Base-by-base conservation (phyloP, 1,140 invertebrate species). In the Spodoptera frugiperda region DNA sequence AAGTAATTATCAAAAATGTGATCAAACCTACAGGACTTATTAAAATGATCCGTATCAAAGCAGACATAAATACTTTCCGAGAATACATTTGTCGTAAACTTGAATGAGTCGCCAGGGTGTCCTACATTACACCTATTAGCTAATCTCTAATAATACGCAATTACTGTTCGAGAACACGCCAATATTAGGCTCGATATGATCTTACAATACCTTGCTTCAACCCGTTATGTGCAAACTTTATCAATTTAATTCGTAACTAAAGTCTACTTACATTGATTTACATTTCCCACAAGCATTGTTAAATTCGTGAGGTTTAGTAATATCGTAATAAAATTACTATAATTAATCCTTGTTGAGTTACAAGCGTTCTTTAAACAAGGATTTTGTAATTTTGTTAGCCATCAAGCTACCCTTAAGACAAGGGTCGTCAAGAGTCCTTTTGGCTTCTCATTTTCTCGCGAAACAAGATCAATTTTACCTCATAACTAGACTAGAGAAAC, bases 171-270 rank as follows among this genome's bases (percentile, higher is more conserved):
- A 33, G 33, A 63, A 63, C 59, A 63, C 33, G 59, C 17, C 44
- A 19, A 44, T 63, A 63, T 19, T 39, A 39, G 15, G 15, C 33
- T 17, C 59, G 33, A 63, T 44, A 63, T 63, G 59, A 63, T 63
- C 33, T 44, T 12, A 63, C 33, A 63, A 63, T 63, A 63, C 59
- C 59, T 19, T 63, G 17, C n/a, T 63, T 39, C 59, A 33, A 17
- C 14, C 55, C 59, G 4, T 63, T 63, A 63, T 63, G 33, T 19
- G 10, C 59, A 44, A 63, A 63, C 33, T 63, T 63, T 63, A 63
- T 63, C 59, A 63, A 63, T 63, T 63, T 53, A 44, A 63, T 39
- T 63, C 59, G 30, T 5, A 63, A 63, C 59, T 63, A 63, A 63
- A 44, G 59, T 63, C 59, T 63, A 44, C 59, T 63, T 63, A 17